A percentile compares a stretch with the other conserved stretches of the same genome.
phyloP scores from a whole-genome alignment of 2,888 invertebrate species.

The Machimus rusticus region DNA sequence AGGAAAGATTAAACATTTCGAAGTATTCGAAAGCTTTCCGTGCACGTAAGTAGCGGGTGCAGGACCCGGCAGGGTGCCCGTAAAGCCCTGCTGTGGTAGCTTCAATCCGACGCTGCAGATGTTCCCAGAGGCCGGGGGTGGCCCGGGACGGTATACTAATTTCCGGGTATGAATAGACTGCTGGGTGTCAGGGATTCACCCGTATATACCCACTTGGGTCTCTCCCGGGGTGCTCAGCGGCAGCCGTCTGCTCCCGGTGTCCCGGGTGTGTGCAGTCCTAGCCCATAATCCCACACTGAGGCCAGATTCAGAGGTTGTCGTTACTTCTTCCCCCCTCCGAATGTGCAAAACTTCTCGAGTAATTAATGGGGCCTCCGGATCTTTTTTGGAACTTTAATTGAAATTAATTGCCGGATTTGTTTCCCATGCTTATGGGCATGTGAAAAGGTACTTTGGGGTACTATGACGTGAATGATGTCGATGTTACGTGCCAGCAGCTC shows the following conservation, averaged over 20 bases:
- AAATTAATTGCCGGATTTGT: conserved; percentile 46
- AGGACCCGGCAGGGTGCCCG: background rate
- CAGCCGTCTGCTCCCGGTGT: background rate
- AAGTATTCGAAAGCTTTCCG: conserved; percentile 9
- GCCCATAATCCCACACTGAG: background rate
- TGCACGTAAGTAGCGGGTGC: conserved; percentile 9
- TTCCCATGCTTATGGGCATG: conserved; percentile 39
- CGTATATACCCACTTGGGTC: background rate
- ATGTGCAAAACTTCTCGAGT: conserved; percentile 42
- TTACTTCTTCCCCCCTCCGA: background rate
- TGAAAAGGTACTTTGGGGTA: conserved; percentile 36
- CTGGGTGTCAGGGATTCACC: conserved; percentile 12
- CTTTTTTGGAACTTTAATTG: conserved; percentile 47
- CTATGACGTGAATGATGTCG: conserved; percentile 40
- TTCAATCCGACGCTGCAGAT: conserved; percentile 15
- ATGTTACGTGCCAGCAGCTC: conserved; percentile 39
- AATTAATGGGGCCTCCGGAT: conserved; percentile 46
- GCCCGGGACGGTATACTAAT: conserved; percentile 17
- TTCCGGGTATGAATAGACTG: conserved; percentile 36
- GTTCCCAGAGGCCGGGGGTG: background rate
- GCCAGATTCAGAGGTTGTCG: background rate
- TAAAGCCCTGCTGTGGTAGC: conserved; percentile 11
- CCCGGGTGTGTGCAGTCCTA: background rate
- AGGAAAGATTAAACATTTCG: conserved; percentile 40
- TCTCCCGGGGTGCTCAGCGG: background rate